Percentiles rank a stretch among this genome's conserved stretches.
These are phyloP conservation scores for Phalacrocorax pelagicus DNA, from an alignment of 2,113 vertebrate species.

Conservation along the genomic window DNA sequence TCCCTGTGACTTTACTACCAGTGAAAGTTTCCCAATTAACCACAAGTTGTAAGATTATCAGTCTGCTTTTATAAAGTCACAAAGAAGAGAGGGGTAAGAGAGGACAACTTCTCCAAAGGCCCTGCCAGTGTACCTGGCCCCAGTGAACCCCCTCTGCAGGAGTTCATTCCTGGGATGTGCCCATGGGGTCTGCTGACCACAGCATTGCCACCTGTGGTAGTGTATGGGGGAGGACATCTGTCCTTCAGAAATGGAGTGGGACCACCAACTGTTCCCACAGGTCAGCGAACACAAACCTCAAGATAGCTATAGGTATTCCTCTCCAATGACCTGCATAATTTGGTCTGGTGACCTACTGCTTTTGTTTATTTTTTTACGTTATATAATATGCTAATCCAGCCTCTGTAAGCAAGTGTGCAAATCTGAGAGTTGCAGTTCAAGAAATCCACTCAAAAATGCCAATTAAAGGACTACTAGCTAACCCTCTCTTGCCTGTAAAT, in stretches of 20 bases:
- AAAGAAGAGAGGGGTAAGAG: neutral
- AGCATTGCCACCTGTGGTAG: neutral
- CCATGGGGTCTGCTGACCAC: neutral
- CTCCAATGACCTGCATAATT: constrained; percentile 66
- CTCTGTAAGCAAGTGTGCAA: constrained; percentile 8
- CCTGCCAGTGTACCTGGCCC: neutral
- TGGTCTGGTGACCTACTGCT: constrained; percentile 53
- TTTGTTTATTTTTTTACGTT: constrained; percentile 53
- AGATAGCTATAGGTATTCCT: constrained; percentile 41
- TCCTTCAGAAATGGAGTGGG: constrained; percentile 4
- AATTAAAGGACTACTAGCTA: neutral
- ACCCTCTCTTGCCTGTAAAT: neutral
- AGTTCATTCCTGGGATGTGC: neutral
- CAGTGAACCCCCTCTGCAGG: neutral
- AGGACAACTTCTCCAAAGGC: neutral
- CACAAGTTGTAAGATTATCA: neutral
- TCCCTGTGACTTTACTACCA: neutral
- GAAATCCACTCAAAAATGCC: neutral
- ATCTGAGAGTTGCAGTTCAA: neutral
- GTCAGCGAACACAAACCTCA: constrained; percentile 38
- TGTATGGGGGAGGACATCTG: neutral
- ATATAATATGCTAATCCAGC: constrained; percentile 56
- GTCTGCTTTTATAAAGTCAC: neutral
- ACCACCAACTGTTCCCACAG: constrained; percentile 59
- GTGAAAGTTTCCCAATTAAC: neutral